Evolutionary conservation across 2,113 vertebrate genomes (phyloP), one percentile per base, ranked within the genome.

Genomic region (Hyperopisus bebe): DNA sequence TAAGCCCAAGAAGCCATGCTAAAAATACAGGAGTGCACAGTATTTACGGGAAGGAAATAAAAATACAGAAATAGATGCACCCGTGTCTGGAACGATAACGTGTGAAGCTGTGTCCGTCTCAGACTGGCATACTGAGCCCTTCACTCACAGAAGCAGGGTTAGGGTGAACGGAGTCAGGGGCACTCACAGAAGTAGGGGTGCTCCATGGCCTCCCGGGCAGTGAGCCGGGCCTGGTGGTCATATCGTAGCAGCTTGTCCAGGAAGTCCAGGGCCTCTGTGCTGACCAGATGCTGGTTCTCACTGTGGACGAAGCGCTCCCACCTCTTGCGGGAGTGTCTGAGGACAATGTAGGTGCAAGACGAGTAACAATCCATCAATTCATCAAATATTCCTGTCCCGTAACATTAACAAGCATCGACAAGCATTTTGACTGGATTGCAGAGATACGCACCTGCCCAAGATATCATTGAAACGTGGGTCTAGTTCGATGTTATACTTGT

Each of bases 401-500:
- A 70, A 70, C 62, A 70, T 70, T 70, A 31, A 66, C n/a, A 66
- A 70, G 10, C 62, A 70, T 31, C 31, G 10, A 66, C n/a, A 66
- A 70, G 10, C 15, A 35, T 35, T 80, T 42, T 80, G 8, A 55
- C 48, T 27, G 8, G 19, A 58, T 21, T 58, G 4, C 9, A 62
- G 50, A 15, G 2, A 53, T 31, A 35, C 93, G 66, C 89, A 94
- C 93, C 93, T 93, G 92, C 93, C 93, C 1, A 94, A 92, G 90
- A 94, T 94, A 70, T 94, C 93, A 9, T 93, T 94, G 86, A 94
- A 94, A 83, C 93, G 93, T 3, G 93, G 92, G 1, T 94, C 93
- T 42, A 94, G 91, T 80, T 94, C 93, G 1, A 94, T 93, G 92
- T 93, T 94, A 92, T 94, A 94, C 58, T 94, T 94, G 91, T 94